phyloP scores from a whole-genome alignment of 2,888 invertebrate species.

The Macrophya annulata region DNA sequence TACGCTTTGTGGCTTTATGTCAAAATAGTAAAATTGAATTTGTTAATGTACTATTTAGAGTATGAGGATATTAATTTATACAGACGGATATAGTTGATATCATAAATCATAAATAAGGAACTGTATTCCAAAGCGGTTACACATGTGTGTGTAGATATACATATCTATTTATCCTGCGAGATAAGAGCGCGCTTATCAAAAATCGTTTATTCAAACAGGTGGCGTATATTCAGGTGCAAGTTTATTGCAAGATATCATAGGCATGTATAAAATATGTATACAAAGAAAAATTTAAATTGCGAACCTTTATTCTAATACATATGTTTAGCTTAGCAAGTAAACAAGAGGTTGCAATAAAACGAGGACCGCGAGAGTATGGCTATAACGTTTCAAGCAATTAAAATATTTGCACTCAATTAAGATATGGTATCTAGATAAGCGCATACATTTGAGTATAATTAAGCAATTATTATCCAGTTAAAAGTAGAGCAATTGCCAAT shows the following conservation, averaged over 20 bases:
- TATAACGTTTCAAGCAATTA: conserved; percentile 7
- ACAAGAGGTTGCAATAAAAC: background rate
- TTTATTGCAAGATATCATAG: background rate
- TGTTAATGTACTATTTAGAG: background rate
- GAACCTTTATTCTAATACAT: background rate
- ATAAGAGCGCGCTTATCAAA: conserved; percentile 8
- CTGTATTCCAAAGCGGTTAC: background rate
- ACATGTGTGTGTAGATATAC: background rate
- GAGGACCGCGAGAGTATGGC: background rate
- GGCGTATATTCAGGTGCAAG: background rate
- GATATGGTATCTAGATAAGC: conserved; percentile 13
- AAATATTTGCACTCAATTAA: conserved; percentile 15
- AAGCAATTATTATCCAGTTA: conserved; percentile 33
- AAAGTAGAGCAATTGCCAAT: conserved; percentile 15
- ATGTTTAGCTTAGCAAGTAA: background rate
- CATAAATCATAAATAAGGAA: background rate
- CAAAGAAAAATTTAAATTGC: background rate
- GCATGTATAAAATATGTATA: no score
- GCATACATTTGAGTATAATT: conserved; percentile 19
- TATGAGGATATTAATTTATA: background rate
- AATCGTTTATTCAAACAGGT: conserved; percentile 32
- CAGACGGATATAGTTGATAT: background rate
- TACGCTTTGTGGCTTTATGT: background rate
- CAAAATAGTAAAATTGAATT: background rate
- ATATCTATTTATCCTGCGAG: background rate